Conservation (phyloP, 2,113 vertebrate species). For the Hyaena hyaena region DNA sequence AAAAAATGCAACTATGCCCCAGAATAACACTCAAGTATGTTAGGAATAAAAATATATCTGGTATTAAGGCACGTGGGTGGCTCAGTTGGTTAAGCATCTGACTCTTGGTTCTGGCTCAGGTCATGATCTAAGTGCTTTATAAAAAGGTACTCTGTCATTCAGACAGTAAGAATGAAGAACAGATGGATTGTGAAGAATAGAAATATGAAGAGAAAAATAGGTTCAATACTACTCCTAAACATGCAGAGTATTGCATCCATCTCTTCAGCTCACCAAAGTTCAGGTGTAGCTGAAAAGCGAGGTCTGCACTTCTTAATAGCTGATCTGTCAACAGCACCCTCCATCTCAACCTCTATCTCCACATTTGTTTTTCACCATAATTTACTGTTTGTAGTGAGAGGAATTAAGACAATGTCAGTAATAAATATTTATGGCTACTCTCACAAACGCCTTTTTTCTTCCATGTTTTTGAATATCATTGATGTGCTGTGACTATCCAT, state of each 20-base stretch:
- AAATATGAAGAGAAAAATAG: not conserved
- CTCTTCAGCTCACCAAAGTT: not conserved
- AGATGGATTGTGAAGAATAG: constrained; percentile 27
- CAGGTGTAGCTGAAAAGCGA: not conserved
- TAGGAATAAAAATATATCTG: not conserved
- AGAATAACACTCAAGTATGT: not conserved
- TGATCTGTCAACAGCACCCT: not conserved
- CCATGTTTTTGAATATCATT: constrained; percentile 12
- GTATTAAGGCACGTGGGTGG: not conserved
- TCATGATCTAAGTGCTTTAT: constrained; percentile 42
- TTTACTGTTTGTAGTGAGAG: not conserved
- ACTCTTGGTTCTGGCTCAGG: no score
- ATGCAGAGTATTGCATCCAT: not conserved
- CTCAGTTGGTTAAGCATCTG: no score
- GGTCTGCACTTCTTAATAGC: not conserved
- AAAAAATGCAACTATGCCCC: not conserved
- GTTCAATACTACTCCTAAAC: not conserved
- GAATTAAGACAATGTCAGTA: not conserved
- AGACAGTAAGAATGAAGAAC: constrained; percentile 40
- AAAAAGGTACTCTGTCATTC: not conserved
- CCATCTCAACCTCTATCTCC: not conserved
- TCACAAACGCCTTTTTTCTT: not conserved
- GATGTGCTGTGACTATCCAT: not conserved
- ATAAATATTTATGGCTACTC: not conserved
- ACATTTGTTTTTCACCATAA: not conserved